Evolutionary conservation across 2,888 invertebrate species (phyloP).

Genomic region (Mechanitis messenoides): DNA sequence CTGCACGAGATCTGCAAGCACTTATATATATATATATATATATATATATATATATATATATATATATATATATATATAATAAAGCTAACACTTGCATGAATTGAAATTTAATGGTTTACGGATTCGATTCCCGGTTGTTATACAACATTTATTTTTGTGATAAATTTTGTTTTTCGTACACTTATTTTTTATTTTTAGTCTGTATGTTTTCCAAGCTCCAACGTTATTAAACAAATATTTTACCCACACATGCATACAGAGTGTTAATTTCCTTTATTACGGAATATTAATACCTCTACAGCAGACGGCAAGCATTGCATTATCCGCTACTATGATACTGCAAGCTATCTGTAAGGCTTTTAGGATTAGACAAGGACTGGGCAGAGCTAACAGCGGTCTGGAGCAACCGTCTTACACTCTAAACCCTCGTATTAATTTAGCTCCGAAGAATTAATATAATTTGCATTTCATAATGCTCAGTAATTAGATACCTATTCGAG

Average conservation of each 20-base stretch:
- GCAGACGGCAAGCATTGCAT: conserved; percentile 21
- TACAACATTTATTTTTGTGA: too few species aligned
- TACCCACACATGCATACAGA: not conserved
- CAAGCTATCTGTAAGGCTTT: conserved; percentile 30
- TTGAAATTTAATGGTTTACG: too few species aligned
- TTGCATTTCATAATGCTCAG: conserved; percentile 8
- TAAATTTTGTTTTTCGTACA: too few species aligned
- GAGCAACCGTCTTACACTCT: conserved; percentile 13
- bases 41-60: too few species aligned
- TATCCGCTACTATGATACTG: conserved; percentile 22
- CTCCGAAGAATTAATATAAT: conserved; percentile 19
- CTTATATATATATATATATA: too few species aligned
- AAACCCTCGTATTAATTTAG: conserved; percentile 14
- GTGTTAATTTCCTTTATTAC: conserved; percentile 3
- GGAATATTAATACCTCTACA: conserved; percentile 7
- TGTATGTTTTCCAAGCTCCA: too few species aligned
- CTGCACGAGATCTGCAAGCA: too few species aligned
- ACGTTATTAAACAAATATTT: not conserved
- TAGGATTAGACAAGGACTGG: conserved; percentile 24
- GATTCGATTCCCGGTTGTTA: too few species aligned
- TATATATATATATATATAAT: too few species aligned
- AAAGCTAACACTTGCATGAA: too few species aligned
- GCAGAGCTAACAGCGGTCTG: conserved; percentile 20
- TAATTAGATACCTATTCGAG: not conserved
- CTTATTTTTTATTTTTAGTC: too few species aligned